These are phyloP conservation scores for Achatina immaculata DNA, from an alignment of 1,140 invertebrate genomes.

Conservation along the genomic window DNA sequence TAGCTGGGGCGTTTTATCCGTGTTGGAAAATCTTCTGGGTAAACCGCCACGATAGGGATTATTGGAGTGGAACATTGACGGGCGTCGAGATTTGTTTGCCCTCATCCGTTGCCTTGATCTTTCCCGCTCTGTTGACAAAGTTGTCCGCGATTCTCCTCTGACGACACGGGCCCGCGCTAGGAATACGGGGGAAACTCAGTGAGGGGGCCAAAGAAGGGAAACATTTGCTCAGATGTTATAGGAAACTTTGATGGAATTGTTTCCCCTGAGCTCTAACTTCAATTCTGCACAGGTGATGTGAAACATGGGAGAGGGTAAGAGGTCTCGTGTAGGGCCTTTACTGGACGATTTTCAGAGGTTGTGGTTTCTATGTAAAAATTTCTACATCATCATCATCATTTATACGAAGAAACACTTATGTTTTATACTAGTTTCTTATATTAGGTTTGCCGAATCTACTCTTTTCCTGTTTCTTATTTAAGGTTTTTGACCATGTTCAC, in stretches of 20 bases:
- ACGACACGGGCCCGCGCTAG: not conserved
- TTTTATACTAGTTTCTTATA: no score
- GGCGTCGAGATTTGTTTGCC: not conserved
- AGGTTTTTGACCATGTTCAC: no score
- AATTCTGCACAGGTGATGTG: not conserved
- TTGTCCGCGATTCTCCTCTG: not conserved
- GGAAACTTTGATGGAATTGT: not conserved
- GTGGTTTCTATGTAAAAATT: not conserved
- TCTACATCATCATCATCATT: no score
- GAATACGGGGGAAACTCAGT: not conserved
- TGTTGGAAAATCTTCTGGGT: not conserved
- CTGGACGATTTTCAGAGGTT: not conserved
- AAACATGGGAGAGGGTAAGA: not conserved
- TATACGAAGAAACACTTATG: no score
- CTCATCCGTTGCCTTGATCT: slow-evolving; percentile 5
- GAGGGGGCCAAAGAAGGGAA: not conserved
- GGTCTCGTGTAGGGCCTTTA: no score
- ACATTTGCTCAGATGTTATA: slow-evolving; percentile 16
- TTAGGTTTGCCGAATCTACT: no score
- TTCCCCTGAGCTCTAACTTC: not conserved
- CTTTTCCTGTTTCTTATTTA: no score
- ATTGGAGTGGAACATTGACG: not conserved
- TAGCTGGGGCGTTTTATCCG: not conserved
- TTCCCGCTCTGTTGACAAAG: slow-evolving; percentile 14
- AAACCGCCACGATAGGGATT: not conserved